Percentiles rank a stretch among this genome's conserved stretches.
These are phyloP conservation scores for Sminthurides aquaticus DNA, from an alignment of 2,888 invertebrate genomes.

Conservation along the genomic window DNA sequence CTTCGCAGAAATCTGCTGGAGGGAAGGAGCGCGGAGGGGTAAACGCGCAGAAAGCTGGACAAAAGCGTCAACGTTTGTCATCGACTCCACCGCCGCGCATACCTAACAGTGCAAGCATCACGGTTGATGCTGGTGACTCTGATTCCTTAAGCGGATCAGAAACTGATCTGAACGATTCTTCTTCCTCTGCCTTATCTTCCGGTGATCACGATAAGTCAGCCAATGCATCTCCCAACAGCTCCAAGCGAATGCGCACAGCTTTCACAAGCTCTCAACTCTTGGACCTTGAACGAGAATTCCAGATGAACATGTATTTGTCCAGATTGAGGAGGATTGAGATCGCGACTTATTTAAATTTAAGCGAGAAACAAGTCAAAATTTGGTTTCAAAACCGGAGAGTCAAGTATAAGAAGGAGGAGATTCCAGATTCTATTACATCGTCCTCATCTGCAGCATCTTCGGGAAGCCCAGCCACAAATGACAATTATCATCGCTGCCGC, in stretches of 20 bases:
- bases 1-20: too few species aligned
- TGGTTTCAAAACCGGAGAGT: conserved; percentile 93
- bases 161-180: background rate
- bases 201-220: background rate
- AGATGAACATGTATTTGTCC: conserved; percentile 82
- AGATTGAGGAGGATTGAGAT: conserved; percentile 84
- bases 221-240: conserved; percentile 49
- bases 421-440: conserved; percentile 42
- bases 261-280: conserved; percentile 84
- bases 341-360: conserved; percentile 74
- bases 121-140: background rate
- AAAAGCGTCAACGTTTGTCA: background rate
- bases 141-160: background rate
- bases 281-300: conserved; percentile 80
- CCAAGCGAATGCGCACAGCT: conserved; percentile 83
- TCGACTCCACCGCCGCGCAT: background rate
- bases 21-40: too few species aligned
- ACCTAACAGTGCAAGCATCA: background rate
- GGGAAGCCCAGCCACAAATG: background rate
- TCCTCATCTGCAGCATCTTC: conserved; percentile 14
- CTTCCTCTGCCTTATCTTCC: background rate
- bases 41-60: too few species aligned
- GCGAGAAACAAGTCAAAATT: conserved; percentile 91
- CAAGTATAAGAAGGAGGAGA: conserved; percentile 83
- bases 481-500: conserved; percentile 15